Conservation (phyloP, 2,797 vertebrate genomes). For the Labeo calbasu region DNA sequence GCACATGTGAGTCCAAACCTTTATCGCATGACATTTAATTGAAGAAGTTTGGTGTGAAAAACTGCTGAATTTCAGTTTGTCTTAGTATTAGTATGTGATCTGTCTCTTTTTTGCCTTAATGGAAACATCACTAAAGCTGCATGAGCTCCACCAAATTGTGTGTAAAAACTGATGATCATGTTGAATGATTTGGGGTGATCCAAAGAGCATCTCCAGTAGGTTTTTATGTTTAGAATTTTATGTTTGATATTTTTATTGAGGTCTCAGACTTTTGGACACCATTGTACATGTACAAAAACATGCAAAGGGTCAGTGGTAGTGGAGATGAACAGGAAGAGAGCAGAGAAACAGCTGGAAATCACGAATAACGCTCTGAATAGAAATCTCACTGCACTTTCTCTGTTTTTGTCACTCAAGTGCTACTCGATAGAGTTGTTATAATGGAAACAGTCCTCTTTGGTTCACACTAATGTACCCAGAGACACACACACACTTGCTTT, state of each 20-base stretch:
- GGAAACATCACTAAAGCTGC: too few species aligned
- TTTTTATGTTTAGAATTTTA: not conserved
- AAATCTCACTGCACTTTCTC: not conserved
- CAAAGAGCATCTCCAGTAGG: not conserved
- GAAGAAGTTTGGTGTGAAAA: not conserved
- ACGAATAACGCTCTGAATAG: not conserved
- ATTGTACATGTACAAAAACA: not conserved
- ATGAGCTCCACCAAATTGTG: not conserved
- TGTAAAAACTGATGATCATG: not conserved
- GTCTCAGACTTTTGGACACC: not conserved
- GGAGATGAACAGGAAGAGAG: not conserved
- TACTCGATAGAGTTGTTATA: slow-evolving; percentile 23
- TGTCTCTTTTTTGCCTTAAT: not conserved
- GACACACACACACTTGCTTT: not conserved
- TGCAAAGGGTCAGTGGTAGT: not conserved
- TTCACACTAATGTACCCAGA: slow-evolving; percentile 8
- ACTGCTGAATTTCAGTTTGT: not conserved
- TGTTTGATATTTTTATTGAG: not conserved
- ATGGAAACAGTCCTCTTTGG: slow-evolving; percentile 14
- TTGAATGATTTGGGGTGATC: not conserved
- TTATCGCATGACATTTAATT: not conserved
- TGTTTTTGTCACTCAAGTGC: slow-evolving; percentile 22
- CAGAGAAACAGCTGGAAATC: slow-evolving; percentile 13
- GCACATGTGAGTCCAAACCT: slow-evolving; percentile 87
- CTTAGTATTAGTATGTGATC: not conserved